These are phyloP conservation scores for Leptinotarsa peninsularis DNA, from an alignment of 2,888 invertebrate species.

Conservation along the genomic window DNA sequence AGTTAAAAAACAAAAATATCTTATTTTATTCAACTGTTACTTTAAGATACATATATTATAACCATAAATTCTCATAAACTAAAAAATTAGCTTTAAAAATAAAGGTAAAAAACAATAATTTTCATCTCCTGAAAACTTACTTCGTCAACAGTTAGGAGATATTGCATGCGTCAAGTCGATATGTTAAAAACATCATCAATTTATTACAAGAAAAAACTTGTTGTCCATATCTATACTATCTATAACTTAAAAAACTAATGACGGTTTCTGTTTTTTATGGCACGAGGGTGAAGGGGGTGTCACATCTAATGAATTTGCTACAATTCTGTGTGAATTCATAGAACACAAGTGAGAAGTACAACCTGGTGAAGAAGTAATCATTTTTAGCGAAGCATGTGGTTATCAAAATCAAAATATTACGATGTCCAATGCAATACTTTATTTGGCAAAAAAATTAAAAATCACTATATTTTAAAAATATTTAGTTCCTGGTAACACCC, in stretches of 20 bases:
- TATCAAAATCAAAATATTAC: constrained; percentile 20
- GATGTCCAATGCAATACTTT: not conserved
- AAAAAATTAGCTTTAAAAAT: not conserved
- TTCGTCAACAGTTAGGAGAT: not conserved
- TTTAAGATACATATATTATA: not conserved
- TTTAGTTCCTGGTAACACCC: constrained; percentile 20
- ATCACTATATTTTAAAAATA: constrained; percentile 21
- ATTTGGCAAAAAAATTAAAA: not conserved
- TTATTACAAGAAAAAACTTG: constrained; percentile 14
- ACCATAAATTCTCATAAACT: not conserved
- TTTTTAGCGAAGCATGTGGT: constrained; percentile 22
- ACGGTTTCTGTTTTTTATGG: constrained; percentile 24
- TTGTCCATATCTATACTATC: constrained; percentile 11
- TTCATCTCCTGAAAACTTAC: not conserved
- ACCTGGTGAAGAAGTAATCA: constrained; percentile 9
- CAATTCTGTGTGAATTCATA: constrained; percentile 14
- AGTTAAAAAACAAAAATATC: too few relatives aligned
- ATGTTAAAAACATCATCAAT: not conserved
- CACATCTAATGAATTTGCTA: constrained; percentile 23
- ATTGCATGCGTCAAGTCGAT: not conserved
- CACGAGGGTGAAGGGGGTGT: constrained; percentile 17
- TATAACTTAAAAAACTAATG: constrained; percentile 18
- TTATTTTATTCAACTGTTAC: not conserved
- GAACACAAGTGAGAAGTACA: constrained; percentile 2
- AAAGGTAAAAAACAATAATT: not conserved